Evolutionary conservation across 2,888 invertebrate genomes (phyloP).

Genomic region (Micoletzkya japonica): DNA sequence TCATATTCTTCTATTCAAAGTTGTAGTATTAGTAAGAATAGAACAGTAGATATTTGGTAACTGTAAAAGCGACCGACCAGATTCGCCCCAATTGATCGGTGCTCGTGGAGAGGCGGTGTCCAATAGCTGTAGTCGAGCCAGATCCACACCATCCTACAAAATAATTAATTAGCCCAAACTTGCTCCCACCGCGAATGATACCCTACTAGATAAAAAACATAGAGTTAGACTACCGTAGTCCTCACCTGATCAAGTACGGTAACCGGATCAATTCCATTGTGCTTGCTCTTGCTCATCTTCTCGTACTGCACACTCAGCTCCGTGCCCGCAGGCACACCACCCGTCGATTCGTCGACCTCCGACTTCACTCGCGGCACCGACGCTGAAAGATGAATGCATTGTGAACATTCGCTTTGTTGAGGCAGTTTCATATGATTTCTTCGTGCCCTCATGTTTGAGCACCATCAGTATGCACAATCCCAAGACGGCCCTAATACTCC

Average conservation of each 20-base stretch:
- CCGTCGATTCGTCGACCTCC: not conserved
- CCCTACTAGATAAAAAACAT: not conserved
- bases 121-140: slow-evolving; percentile 84
- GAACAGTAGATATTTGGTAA: too few species aligned
- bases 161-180: not conserved
- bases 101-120: slow-evolving; percentile 88
- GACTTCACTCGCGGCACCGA: not conserved
- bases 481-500: not conserved
- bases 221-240: slow-evolving; percentile 75
- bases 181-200: not conserved
- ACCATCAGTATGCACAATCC: not conserved
- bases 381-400: not conserved
- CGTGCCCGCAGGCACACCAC: slow-evolving; percentile 68
- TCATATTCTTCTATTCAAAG: too few species aligned
- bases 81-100: slow-evolving; percentile 83
- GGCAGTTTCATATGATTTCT: too few species aligned
- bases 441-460: not conserved
- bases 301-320: slow-evolving; percentile 82
- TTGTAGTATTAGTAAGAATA: too few species aligned
- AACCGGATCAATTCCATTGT: slow-evolving; percentile 75
- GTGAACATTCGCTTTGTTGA: too few species aligned
- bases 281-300: slow-evolving; percentile 94
- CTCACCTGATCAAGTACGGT: slow-evolving; percentile 13
- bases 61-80: slow-evolving; percentile 75
- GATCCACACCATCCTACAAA: slow-evolving; percentile 79